Base-by-base conservation (phyloP, 2,113 vertebrate genomes). In the Bufo bufo region DNA sequence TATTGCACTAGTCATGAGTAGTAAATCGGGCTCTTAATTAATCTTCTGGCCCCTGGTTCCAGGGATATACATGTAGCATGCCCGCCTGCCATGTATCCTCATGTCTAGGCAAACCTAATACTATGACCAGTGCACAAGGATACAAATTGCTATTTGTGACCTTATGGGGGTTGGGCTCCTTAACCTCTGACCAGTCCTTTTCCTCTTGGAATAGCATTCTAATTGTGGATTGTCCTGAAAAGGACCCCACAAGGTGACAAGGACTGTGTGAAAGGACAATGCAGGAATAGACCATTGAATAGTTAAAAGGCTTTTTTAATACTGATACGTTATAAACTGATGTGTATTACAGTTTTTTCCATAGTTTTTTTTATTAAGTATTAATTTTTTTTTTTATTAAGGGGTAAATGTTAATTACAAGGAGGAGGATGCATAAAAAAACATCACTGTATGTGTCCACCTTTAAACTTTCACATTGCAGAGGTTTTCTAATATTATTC, bases 161-260 rank as follows among this genome's bases (percentile, higher is more conserved):
- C 17, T 8, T 17, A 11, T 69, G 77, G 71, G 74, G 56, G 50
- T 63, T 23, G 10, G 14, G 17, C 50, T 13, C 14, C 33, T 80
- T 79, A 86, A 52, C 45, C 85, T 43, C 45, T 65, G n/a, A 6
- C 74, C 59, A 11, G n/a, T 49, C 17, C 5, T 78, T 78, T 13
- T 47, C 84, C 33, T 78, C 19, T 65, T 14, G 59, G 14, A 86
- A 79, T 86, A 63, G 71, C 59, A 69, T 66, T 80, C 61, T 43
- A 77, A 58, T 14, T 80, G 47, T 80, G 49, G 63, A n/a, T n/a
- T 61, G 85, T 52, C 74, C 13, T 65, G 17, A 4, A 61, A 59
- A n/a, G 45, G 77, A 58, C 85, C 85, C 71, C 77, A 87, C 85
- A 87, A 43, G 17, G 85, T 87, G 85, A 80, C 58, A 56, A 79